Evolutionary conservation across 2,888 invertebrate genomes (phyloP).

Genomic region (Tortrix viridana): DNA sequence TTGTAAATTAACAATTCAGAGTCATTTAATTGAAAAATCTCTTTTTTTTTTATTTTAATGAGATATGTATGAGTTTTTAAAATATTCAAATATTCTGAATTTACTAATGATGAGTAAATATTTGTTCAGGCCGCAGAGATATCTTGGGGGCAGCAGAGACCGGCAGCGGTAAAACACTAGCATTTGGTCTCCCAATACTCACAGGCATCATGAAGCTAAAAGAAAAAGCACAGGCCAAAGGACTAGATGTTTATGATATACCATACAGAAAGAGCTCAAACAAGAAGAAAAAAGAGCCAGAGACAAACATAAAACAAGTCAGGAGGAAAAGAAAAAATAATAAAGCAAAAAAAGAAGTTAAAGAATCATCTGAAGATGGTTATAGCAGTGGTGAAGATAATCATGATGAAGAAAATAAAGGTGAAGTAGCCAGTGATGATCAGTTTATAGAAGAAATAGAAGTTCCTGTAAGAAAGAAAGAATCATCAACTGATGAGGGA

Average conservation of each 20-base stretch:
- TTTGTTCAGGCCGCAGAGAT: conserved; percentile 88
- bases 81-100: no score
- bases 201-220: conserved; percentile 91
- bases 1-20: no score
- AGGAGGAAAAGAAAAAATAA: conserved; percentile 48
- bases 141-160: conserved; percentile 99
- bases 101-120: no score
- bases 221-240: conserved; percentile 68
- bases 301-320: conserved; percentile 43
- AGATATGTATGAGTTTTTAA: no score
- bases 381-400: conserved; percentile 62
- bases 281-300: conserved; percentile 53
- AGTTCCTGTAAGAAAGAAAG: conserved; percentile 63
- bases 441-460: conserved; percentile 69
- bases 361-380: conserved; percentile 73
- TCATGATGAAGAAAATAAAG: conserved; percentile 37
- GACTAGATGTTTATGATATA: conserved; percentile 69
- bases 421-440: conserved; percentile 46
- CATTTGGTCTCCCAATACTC: conserved; percentile 97
- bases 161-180: conserved; percentile 99
- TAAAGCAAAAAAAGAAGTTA: conserved; percentile 45
- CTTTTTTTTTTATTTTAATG: no score
- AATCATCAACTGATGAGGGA: conserved; percentile 62
- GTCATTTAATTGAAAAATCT: no score
- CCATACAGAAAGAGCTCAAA: conserved; percentile 66